Conservation (phyloP, 2,113 vertebrate genomes). For the Danionella cerebrum region DNA sequence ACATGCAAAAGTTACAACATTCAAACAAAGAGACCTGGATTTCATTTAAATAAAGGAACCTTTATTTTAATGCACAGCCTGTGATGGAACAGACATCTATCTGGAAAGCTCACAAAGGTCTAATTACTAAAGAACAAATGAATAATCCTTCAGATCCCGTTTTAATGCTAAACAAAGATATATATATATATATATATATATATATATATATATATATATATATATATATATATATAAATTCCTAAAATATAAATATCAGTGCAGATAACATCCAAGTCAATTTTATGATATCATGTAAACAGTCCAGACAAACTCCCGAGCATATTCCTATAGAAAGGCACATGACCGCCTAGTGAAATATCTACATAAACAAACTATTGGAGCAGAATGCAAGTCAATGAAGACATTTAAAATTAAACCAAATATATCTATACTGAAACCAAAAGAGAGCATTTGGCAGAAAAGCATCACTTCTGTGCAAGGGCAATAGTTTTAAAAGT, state of each 20-base stretch:
- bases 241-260: not conserved
- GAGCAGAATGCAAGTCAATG: not conserved
- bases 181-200: no score
- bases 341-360: not conserved
- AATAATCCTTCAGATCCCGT: no score
- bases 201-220: no score
- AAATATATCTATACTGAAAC: conserved; percentile 6
- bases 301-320: not conserved
- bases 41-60: no score
- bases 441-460: not conserved
- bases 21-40: no score
- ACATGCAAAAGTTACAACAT: no score
- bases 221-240: no score
- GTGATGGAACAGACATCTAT: no score
- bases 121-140: no score
- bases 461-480: not conserved
- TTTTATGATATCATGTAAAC: not conserved
- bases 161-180: no score
- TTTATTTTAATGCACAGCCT: no score
- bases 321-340: conserved; percentile 16
- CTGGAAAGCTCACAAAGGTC: no score
- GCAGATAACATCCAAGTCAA: not conserved
- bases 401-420: not conserved
- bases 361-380: not conserved
- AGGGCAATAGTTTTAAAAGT: not conserved